These are phyloP conservation scores for Babylonia areolata DNA, from an alignment of 1,140 invertebrate genomes.

Conservation along the genomic window DNA sequence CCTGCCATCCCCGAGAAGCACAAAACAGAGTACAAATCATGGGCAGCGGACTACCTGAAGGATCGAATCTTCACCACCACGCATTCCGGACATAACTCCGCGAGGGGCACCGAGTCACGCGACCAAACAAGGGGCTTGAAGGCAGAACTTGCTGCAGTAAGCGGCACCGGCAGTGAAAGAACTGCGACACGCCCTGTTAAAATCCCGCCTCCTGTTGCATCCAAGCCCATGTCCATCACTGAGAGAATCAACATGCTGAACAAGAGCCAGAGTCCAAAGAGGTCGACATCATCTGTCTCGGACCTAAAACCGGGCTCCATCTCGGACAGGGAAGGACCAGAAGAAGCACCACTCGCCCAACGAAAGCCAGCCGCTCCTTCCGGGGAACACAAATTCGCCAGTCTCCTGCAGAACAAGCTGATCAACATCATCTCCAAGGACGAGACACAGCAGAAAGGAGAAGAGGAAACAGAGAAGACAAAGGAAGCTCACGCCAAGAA, in stretches of 20 bases:
- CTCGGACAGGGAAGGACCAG: neutral
- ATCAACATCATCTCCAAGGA: neutral
- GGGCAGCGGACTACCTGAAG: slow-evolving; percentile 22
- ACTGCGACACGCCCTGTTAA: neutral
- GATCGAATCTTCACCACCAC: neutral
- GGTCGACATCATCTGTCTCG: neutral
- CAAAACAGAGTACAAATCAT: slow-evolving; percentile 11
- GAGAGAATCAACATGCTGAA: slow-evolving; percentile 7
- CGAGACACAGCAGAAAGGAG: neutral
- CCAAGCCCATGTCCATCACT: slow-evolving; percentile 2
- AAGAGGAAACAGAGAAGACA: neutral
- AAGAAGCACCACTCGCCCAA: neutral
- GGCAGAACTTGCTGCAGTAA: neutral
- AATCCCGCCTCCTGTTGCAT: neutral
- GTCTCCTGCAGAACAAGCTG: neutral
- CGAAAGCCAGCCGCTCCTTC: neutral
- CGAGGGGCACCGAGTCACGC: neutral
- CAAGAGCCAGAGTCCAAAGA: slow-evolving; percentile 3
- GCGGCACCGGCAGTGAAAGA: neutral
- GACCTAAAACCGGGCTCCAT: neutral
- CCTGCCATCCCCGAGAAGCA: neutral
- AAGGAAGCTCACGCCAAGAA: neutral
- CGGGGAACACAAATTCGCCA: neutral
- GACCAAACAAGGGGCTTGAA: neutral
- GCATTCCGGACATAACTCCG: neutral